A percentile compares a stretch with the other conserved stretches of the same genome.
Evolutionary conservation across 2,888 invertebrate species (phyloP).

Genomic region (Tiliacea citrago): DNA sequence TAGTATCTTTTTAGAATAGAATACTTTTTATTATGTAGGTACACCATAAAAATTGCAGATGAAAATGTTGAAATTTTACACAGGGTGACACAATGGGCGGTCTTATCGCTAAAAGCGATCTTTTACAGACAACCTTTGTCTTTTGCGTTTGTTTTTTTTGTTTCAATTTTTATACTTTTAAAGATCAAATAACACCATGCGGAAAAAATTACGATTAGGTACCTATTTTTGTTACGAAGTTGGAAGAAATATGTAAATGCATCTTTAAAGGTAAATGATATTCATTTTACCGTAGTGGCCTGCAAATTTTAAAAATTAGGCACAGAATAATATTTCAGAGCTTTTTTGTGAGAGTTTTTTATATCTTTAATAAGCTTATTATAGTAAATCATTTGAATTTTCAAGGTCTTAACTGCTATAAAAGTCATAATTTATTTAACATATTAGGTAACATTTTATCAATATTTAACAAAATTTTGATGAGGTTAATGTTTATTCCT

Average conservation of each 20-base stretch:
- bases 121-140: too few relatives aligned
- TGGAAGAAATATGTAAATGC: background rate
- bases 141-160: too few relatives aligned
- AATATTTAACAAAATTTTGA: background rate
- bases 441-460: background rate
- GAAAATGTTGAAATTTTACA: too few relatives aligned
- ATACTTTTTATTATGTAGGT: too few relatives aligned
- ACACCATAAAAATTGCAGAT: too few relatives aligned
- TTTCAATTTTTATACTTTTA: background rate
- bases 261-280: background rate
- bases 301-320: background rate
- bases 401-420: background rate
- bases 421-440: background rate
- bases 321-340: background rate
- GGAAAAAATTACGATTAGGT: background rate
- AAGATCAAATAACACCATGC: constrained; percentile 16
- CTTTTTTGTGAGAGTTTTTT: constrained; percentile 7
- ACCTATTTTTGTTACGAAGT: background rate
- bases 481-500: background rate
- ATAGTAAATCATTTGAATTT: background rate
- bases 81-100: too few relatives aligned
- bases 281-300: background rate
- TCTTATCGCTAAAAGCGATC: too few relatives aligned
- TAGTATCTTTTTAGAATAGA: constrained; percentile 19
- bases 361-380: background rate